Base-by-base conservation (phyloP, 2,113 vertebrate species). In the Tragelaphus scriptus region DNA sequence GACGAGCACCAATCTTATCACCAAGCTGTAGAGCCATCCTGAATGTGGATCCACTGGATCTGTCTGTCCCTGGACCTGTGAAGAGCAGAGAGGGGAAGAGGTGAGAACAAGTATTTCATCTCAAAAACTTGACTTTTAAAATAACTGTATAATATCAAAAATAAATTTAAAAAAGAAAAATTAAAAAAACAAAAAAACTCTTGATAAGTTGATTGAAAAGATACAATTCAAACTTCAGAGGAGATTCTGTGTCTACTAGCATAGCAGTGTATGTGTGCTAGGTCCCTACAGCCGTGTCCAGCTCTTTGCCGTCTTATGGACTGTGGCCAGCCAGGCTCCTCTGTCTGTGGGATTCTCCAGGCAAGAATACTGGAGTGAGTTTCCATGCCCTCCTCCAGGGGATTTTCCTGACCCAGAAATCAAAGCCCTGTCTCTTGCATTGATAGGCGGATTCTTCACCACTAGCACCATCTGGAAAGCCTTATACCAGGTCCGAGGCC, bases 21-120 rank as follows among this genome's bases (percentile, higher is more conserved):
- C 13, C 16, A 44, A 55, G 7, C 3, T 0, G 12, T 44, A 6
- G 0, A 36, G 19, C 68, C 44, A 13, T 5, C 63, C 53, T 13
- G 28, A 82, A 26, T 8, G 56, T 26, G 14, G 5, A 16, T 7
- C 5, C 15, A 1, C 10, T 51, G 32, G 17, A 36, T 23, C 10
- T 59, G 58, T 59, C 58, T 59, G 58, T 59, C 58, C 25, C 58
- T 12, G 2, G 26, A 59, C 25, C 58, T 59, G 10, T 59, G 58
- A 59, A 59, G 10, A 26, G 10, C 25, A 59, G 58, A 59, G 23
- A 59, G 25, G 25, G 58, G 58, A 25, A 59, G 25, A 59, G 58
- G 58, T 26, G 58, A 59, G 58, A 30, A 59, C 58, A 59, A 85
- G 68, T 16, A 19, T 14, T 53, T 82, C 15, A 25, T 61, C 21